phyloP scores from a whole-genome alignment of 2,797 vertebrate species.

The Karalla daura region DNA sequence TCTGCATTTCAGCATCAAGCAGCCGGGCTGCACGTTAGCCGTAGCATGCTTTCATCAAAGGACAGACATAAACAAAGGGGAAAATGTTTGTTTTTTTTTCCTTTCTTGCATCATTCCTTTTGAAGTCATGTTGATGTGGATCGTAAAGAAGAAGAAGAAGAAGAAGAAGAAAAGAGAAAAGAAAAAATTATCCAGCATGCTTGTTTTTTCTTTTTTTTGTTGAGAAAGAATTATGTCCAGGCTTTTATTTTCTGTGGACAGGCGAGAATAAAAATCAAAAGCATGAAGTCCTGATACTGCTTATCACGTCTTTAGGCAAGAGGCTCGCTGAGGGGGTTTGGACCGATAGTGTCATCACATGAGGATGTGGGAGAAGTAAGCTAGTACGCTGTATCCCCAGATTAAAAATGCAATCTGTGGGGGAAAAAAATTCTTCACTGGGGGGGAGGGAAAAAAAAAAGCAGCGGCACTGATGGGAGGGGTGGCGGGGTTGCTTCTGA shows the following conservation, averaged over 20 bases:
- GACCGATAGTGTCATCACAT: slow-evolving; percentile 37
- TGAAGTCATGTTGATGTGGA: slow-evolving; percentile 27
- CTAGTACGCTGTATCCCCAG: slow-evolving; percentile 23
- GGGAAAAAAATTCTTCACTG: neutral
- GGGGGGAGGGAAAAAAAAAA: neutral
- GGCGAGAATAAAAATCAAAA: slow-evolving; percentile 27
- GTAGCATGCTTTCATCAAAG: slow-evolving; percentile 37
- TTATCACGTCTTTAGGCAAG: slow-evolving; percentile 36
- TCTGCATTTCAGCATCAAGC: slow-evolving; percentile 32
- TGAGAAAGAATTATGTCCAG: neutral
- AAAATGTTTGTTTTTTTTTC: slow-evolving; percentile 13
- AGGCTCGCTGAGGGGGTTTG: slow-evolving; percentile 10
- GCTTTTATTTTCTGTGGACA: slow-evolving; percentile 9
- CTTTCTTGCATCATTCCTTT: slow-evolving; percentile 27
- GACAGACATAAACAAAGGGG: slow-evolving; percentile 11
- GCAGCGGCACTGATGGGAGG: too few species aligned
- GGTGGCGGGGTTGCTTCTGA: slow-evolving; percentile 21
- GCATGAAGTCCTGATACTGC: slow-evolving; percentile 22
- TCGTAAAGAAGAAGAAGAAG: neutral
- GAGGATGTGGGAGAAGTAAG: slow-evolving; percentile 22
- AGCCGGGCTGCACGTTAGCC: slow-evolving; percentile 16
- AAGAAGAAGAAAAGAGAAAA: too few species aligned
- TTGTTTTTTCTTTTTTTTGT: too few species aligned
- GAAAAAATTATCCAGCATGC: too few species aligned
- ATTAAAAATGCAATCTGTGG: neutral